Evolutionary conservation across 2,888 invertebrate genomes (phyloP), one percentile per base, ranked within the genome.

Genomic region (Dusona sp.): DNA sequence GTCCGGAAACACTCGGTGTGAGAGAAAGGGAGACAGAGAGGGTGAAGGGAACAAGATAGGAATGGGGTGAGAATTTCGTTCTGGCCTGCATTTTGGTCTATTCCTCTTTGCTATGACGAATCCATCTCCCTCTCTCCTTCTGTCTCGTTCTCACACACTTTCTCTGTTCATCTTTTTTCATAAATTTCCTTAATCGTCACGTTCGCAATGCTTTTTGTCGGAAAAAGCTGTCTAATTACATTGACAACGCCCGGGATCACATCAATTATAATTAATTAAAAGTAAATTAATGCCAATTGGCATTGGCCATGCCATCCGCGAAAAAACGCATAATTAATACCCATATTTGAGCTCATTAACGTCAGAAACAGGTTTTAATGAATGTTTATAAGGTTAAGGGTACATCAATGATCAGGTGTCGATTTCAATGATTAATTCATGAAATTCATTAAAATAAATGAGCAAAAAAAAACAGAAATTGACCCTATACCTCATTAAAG

Each of bases 121-220:
- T 74, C 77, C 64, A 73, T n/a, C 33, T 48, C 67, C 29, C 38
- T 48, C 19, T 22, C 73, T 65, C n/a, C n/a, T n/a, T n/a, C 33
- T 68, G 25, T 48, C 67, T 51, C 72, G 42, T 48, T 70, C 79
- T 75, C 42, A 19, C 48, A 54, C 38, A 25, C 25, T 16, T 57
- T 64, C n/a, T 65, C 45, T 33, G 33, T 33, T 65, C 54, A 61
- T 61, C 64, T 73, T 70, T 83, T 25, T 61, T 61, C 64, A 42
- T 54, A 22, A 65, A 51, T 65, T 65, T 38, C 48, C 80, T 80
- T 64, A 57, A 80, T 83, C 77, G 70, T 75, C 64, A 80, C 80
- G 79, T 75, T 65, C 77, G 77, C 22, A 72, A 38, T 25, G 19
- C 9, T 22, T 51, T 64, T 73, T 61, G 19, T 64, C 22, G 19